Conservation (phyloP, 2,113 vertebrate species). For the Daphoenositta chrysoptera region DNA sequence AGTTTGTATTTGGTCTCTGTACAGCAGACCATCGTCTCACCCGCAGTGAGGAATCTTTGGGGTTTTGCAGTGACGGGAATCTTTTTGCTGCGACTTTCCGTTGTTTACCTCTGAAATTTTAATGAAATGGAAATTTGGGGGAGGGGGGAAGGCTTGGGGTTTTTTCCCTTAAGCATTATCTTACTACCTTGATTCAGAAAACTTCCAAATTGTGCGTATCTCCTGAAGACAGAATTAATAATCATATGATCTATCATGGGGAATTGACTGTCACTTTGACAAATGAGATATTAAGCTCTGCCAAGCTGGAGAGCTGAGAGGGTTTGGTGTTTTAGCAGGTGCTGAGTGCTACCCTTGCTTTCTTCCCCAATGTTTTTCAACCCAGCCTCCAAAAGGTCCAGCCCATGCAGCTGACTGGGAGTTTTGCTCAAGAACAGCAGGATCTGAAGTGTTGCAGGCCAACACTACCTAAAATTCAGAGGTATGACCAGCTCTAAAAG, state of each 20-base stretch:
- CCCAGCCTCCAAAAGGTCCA: neutral
- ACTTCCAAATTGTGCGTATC: neutral
- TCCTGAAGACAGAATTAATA: neutral
- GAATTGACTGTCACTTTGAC: neutral
- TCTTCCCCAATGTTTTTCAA: neutral
- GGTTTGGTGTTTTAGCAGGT: neutral
- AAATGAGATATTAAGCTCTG: neutral
- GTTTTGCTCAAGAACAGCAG: neutral
- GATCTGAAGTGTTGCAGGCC: neutral
- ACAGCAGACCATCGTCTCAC: neutral
- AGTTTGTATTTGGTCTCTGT: neutral
- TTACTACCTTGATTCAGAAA: neutral
- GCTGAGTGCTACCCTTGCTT: neutral
- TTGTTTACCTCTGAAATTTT: neutral
- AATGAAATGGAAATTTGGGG: neutral
- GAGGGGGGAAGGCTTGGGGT: neutral
- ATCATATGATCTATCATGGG: neutral
- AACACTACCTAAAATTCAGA: neutral
- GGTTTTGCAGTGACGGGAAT: neutral
- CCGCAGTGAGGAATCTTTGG: neutral
- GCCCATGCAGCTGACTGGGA: neutral
- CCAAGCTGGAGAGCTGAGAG: neutral
- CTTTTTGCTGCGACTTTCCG: neutral
- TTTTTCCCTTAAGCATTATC: neutral
- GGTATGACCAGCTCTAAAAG: neutral